Conservation (phyloP, 2,888 invertebrate species). For the Isotomurus palustris region DNA sequence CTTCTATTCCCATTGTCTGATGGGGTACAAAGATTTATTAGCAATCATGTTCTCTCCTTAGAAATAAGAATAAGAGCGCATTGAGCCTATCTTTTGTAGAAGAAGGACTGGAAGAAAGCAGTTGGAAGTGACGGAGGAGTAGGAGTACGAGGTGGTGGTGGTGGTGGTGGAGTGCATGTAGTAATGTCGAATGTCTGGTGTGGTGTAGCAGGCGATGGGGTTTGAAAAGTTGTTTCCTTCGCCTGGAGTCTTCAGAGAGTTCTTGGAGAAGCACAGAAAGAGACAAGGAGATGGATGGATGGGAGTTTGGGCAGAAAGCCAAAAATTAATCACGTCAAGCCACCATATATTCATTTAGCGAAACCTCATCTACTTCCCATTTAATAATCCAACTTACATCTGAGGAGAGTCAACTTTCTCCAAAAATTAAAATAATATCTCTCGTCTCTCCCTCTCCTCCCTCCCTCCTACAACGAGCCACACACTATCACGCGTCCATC, state of each 20-base stretch:
- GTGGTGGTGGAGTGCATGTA: too few relatives aligned
- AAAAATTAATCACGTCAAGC: slow-evolving; percentile 41
- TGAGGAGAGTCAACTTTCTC: too few relatives aligned
- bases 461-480: background rate
- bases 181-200: too few relatives aligned
- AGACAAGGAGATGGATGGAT: slow-evolving; percentile 36
- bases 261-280: slow-evolving; percentile 18
- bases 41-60: slow-evolving; percentile 8
- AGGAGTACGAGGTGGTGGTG: too few relatives aligned
- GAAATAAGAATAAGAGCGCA: too few relatives aligned
- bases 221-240: too few relatives aligned
- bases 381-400: slow-evolving; percentile 8
- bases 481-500: too few relatives aligned
- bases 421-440: background rate
- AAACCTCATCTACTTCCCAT: slow-evolving; percentile 8
- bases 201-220: too few relatives aligned
- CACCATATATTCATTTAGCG: slow-evolving; percentile 7
- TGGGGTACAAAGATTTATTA: slow-evolving; percentile 32
- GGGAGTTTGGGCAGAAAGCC: slow-evolving; percentile 37
- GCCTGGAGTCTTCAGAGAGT: background rate
- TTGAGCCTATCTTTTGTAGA: too few relatives aligned
- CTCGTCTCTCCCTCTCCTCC: background rate
- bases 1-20: slow-evolving; percentile 24
- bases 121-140: too few relatives aligned
- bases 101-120: too few relatives aligned